phyloP scores from a whole-genome alignment of 2,888 invertebrate genomes.

The Rugalucina vietnamica region DNA sequence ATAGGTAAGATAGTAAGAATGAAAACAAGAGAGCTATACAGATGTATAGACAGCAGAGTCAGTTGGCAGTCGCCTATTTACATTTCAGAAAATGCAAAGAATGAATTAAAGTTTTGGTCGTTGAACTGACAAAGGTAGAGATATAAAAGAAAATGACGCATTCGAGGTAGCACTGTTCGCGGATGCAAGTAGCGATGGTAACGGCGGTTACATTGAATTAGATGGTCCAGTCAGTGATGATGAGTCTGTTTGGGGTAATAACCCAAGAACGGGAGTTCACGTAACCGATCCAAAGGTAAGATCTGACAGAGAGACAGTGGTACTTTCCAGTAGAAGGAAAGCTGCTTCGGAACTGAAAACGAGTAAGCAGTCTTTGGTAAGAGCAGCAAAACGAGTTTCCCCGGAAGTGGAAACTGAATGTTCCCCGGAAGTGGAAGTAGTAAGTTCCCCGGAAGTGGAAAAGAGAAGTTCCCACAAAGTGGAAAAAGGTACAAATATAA shows the following conservation, averaged over 20 bases:
- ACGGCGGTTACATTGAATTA: background rate
- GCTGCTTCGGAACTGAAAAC: no score
- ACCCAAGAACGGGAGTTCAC: no score
- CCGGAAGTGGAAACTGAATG: background rate
- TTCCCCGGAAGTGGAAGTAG: background rate
- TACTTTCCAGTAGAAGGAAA: no score
- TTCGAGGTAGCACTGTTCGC: background rate
- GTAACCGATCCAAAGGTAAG: no score
- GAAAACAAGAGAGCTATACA: conserved; percentile 26
- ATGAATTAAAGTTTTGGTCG: background rate
- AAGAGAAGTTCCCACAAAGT: no score
- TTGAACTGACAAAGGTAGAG: background rate
- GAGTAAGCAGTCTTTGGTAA: no score
- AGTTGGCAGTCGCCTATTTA: conserved; percentile 21
- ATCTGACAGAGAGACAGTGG: no score
- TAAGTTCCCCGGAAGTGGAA: no score
- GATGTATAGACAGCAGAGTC: conserved; percentile 24
- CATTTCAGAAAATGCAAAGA: background rate
- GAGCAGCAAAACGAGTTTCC: background rate
- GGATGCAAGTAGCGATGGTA: background rate
- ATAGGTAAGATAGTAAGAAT: conserved; percentile 11
- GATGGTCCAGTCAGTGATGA: no score
- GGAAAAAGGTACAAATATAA: no score
- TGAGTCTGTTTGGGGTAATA: no score
- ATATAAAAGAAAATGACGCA: background rate